Base-by-base conservation (phyloP, 2,888 invertebrate species). In the Ephialtes manifestator region DNA sequence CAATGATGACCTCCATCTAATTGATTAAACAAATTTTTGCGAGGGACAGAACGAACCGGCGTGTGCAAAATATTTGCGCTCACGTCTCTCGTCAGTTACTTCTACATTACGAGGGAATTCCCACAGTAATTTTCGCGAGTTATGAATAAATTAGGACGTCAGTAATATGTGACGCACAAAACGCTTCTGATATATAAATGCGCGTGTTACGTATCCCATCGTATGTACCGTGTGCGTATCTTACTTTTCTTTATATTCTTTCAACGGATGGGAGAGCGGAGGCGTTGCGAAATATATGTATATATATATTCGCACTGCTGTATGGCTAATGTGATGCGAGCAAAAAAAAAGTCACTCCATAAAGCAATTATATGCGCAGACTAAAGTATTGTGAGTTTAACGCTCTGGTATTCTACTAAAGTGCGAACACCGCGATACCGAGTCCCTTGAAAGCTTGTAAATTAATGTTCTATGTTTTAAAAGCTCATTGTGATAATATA, bases 61-160 rank as follows among this genome's bases (percentile, higher is more conserved):
- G 18, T 15, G 35, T 55, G 78, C 65, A 55, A 28, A 68, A 43
- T 31, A 28, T n/a, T 35, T 48, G n/a, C n/a, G n/a, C 71, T 65
- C 18, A 39, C n/a, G 43, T 65, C 53, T 72, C 53, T 60, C 60
- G 48, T 18, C 11, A n/a, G 15, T 65, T 13, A 55, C 20, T 43
- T 48, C 28, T 60, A 58, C 74, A 68, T 35, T 74, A 55, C 46
- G 75, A 68, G 68, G 31, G 43, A 80, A 72, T 91, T 91, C 91
- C 88, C 91, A 91, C 91, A 90, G 83, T 88, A 89, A 91, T 91
- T 90, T 88, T 81, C 83, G 83, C 87, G 81, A 90, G 88, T 89
- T 89, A 85, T 88, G 85, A 89, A 88, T 88, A 89, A 91, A 90
- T 90, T 90, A 88, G 87, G 81, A 68, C 87, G 82, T 83, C 86